Base-by-base conservation (phyloP, 2,888 invertebrate species). In the Brachyopa scutellaris region DNA sequence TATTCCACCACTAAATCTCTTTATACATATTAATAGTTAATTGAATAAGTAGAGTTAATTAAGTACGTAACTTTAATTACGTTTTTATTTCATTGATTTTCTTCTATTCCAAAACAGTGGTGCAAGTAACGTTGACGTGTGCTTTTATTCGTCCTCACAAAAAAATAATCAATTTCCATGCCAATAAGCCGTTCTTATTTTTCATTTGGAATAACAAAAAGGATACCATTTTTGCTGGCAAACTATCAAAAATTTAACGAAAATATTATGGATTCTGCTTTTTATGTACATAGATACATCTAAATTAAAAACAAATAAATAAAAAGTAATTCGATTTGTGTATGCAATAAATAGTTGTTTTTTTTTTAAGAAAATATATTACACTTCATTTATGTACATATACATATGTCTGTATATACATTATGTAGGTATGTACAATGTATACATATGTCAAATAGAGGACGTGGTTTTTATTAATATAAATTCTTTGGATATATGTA, bases 141-240 rank as follows among this genome's bases (percentile, higher is more conserved):
- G 23, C 8, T 3, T 15, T 29, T 57, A 2, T 40, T 9, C 26
- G 26, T 3, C 59, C 15, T n/a, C 40, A 11, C 1, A 31, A 45
- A 45, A 11, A 29, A n/a, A 53, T 66, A 9, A 19, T 13, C n/a
- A n/a, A n/a, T n/a, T n/a, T n/a, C n/a, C n/a, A n/a, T n/a, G 45
- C 26, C 13, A 15, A 67, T 31, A 55, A 57, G 1, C 55, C 55
- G 5, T 67, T 57, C 9, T 8, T 67, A 4, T 67, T 17, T 26
- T 11, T 36, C 2, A 45, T 57, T 57, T 45, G 67, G 31, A 42
- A 70, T 21, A 29, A 31, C 0, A 2, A 53, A 53, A 31, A 33
- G 0, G 5, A 21, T 0, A 29, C 53, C 29, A 7, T 53, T 42
- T 66, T 42, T 9, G 13, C 31, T 3, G 66, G 66, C 9, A 19